A percentile compares a stretch with the other conserved stretches of the same genome.
phyloP scores from a whole-genome alignment of 2,888 invertebrate genomes.

The Metopia argyrocephala region DNA sequence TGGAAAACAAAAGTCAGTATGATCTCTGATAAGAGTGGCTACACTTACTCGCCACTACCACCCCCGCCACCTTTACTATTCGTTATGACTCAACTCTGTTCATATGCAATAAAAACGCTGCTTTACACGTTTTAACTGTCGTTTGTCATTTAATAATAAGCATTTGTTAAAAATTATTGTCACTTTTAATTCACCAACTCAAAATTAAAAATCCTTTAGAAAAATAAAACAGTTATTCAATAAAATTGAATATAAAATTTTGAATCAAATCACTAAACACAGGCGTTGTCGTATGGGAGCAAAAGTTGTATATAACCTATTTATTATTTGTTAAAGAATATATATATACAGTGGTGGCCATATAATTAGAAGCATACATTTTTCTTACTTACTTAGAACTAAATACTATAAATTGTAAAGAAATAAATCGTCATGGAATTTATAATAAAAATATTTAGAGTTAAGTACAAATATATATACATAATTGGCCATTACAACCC shows the following conservation, averaged over 20 bases:
- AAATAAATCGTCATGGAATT: no score
- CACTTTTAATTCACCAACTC: slow-evolving; percentile 43
- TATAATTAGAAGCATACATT: no score
- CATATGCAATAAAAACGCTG: not conserved
- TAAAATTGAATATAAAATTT: not conserved
- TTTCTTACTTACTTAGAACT: no score
- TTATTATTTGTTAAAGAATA: no score
- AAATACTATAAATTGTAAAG: no score
- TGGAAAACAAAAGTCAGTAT: slow-evolving; percentile 14
- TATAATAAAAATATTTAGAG: no score
- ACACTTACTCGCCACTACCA: slow-evolving; percentile 2
- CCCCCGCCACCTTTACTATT: not conserved
- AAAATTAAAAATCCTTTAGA: slow-evolving; percentile 40
- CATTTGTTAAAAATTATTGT: slow-evolving; percentile 30
- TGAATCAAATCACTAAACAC: no score
- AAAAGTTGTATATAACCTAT: no score
- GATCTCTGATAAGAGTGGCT: slow-evolving; percentile 36
- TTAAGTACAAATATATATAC: no score
- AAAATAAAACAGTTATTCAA: not conserved
- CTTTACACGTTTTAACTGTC: slow-evolving; percentile 47
- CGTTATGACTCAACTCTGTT: slow-evolving; percentile 35
- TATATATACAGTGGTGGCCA: no score
- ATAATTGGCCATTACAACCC: no score
- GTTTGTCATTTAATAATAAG: slow-evolving; percentile 48
- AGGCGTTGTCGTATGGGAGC: no score